phyloP scores from a whole-genome alignment of 2,797 vertebrate genomes.

The Tolypeutes matacus region DNA sequence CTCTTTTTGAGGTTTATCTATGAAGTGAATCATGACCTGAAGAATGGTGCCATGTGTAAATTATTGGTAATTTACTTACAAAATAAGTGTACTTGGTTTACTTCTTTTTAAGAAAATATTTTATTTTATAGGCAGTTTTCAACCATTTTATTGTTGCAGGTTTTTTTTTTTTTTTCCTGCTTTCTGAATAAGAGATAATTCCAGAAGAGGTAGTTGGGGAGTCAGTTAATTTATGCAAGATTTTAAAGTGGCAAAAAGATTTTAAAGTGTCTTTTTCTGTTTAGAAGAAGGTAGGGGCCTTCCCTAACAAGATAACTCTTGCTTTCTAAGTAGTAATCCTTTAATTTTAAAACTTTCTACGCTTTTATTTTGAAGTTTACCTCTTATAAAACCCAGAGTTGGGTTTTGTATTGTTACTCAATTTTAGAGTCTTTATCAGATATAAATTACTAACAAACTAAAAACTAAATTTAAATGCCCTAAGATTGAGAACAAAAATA shows the following conservation, averaged over 20 bases:
- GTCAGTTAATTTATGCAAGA: neutral
- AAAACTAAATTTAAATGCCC: neutral
- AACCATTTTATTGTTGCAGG: neutral
- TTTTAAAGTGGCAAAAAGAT: neutral
- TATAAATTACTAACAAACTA: neutral
- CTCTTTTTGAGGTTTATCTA: neutral
- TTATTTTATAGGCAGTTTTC: neutral
- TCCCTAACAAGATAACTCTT: neutral
- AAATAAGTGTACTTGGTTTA: neutral
- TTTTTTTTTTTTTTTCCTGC: neutral
- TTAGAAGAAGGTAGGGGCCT: neutral
- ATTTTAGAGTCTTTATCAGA: neutral
- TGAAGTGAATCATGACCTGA: conserved; percentile 8
- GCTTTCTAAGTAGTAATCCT: neutral
- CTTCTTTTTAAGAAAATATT: neutral
- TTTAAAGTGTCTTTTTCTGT: neutral
- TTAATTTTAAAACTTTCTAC: neutral
- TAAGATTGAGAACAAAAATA: neutral
- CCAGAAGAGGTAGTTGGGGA: neutral
- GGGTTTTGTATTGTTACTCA: neutral
- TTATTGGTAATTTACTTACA: neutral
- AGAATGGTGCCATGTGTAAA: neutral
- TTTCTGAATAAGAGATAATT: neutral
- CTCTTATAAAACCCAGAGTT: neutral
- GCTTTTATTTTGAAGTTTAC: neutral